These are phyloP conservation scores for Eurypyga helias DNA, from an alignment of 2,113 vertebrate genomes.

Conservation along the genomic window DNA sequence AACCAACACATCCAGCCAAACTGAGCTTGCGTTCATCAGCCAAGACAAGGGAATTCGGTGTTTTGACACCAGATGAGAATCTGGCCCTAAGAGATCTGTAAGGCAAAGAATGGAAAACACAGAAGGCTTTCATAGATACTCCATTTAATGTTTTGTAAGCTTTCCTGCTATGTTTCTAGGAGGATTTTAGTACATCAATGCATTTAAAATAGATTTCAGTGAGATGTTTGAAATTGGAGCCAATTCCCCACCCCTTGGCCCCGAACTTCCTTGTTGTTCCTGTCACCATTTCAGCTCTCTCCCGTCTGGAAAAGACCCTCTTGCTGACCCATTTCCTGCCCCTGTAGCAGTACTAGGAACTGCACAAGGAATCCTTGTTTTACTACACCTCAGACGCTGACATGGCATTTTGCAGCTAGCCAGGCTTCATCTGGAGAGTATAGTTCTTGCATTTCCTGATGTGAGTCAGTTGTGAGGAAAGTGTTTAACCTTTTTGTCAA, in stretches of 20 bases:
- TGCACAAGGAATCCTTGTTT: conserved; percentile 52
- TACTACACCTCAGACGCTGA: neutral
- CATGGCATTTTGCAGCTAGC: conserved; percentile 22
- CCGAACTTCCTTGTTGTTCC: conserved; percentile 38
- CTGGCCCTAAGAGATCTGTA: neutral
- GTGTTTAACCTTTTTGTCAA: conserved; percentile 68
- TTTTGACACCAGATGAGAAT: conserved; percentile 13
- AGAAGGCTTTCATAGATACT: neutral
- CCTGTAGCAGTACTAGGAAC: neutral
- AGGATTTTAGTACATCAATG: neutral
- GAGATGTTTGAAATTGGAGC: conserved; percentile 15
- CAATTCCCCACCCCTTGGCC: neutral
- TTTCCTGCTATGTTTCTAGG: conserved; percentile 22
- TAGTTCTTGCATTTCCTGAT: conserved; percentile 56
- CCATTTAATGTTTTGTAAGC: conserved; percentile 38
- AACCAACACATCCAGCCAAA: neutral
- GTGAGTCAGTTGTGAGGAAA: conserved; percentile 63
- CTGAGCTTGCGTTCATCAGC: neutral
- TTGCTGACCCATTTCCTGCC: conserved; percentile 41
- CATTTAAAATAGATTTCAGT: conserved; percentile 15
- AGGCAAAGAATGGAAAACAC: neutral
- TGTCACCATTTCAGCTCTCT: neutral
- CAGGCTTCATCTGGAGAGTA: conserved; percentile 47
- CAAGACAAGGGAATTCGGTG: neutral
- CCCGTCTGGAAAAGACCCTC: neutral